Evolutionary conservation across 2,797 vertebrate species (phyloP).

Genomic region (Danio tinwini): DNA sequence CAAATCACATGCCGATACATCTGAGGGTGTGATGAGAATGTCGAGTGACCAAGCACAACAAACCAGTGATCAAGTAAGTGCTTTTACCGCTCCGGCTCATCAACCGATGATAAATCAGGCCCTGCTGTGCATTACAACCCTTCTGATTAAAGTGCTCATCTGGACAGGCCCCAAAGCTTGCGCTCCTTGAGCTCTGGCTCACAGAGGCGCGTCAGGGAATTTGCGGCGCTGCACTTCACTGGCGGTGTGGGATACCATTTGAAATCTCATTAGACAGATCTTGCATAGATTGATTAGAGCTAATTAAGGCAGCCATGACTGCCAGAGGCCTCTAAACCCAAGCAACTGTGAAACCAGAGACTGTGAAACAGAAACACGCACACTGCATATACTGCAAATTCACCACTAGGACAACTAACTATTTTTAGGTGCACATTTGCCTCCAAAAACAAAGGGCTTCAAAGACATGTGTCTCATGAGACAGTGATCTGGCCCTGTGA

Average conservation of each 20-base stretch:
- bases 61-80: slow-evolving; percentile 57
- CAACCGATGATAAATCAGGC: slow-evolving; percentile 70
- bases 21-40: slow-evolving; percentile 33
- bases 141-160: slow-evolving; percentile 80
- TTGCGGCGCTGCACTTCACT: slow-evolving; percentile 58
- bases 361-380: not conserved
- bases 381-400: not conserved
- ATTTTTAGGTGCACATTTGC: slow-evolving; percentile 13
- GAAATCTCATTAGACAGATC: slow-evolving; percentile 37
- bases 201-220: slow-evolving; percentile 53
- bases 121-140: slow-evolving; percentile 66
- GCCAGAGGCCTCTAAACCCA: slow-evolving; percentile 3
- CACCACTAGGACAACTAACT: not conserved
- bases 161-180: slow-evolving; percentile 73
- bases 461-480: not conserved
- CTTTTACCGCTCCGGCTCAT: slow-evolving; percentile 61
- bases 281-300: slow-evolving; percentile 39
- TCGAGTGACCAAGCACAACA: slow-evolving; percentile 44
- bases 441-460: not conserved
- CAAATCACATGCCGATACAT: slow-evolving; percentile 38
- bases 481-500: not conserved
- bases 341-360: not conserved
- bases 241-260: slow-evolving; percentile 29
- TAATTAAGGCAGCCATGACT: slow-evolving; percentile 22
- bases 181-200: slow-evolving; percentile 64